These are phyloP conservation scores for Cheirogaleus major DNA, from an alignment of 2,797 vertebrate genomes.

Conservation along the genomic window DNA sequence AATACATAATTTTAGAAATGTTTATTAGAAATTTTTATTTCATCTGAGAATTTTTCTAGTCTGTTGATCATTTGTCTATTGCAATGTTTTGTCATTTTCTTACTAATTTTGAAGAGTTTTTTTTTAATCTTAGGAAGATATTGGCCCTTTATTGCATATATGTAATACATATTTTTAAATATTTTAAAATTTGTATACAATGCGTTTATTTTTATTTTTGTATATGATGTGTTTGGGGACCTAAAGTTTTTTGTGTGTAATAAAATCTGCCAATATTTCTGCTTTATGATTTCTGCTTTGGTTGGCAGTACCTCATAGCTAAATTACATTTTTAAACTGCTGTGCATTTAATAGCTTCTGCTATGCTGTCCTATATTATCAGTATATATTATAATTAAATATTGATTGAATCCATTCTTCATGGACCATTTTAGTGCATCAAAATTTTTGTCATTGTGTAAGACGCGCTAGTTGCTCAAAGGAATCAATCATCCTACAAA, in stretches of 20 bases:
- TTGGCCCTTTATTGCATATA: not conserved
- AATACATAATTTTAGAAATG: not conserved
- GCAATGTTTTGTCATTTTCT: not conserved
- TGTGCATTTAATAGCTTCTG: not conserved
- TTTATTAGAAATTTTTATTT: not conserved
- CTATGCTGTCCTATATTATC: not conserved
- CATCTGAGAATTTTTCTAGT: not conserved
- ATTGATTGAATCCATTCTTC: not conserved
- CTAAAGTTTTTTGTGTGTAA: not conserved
- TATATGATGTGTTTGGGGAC: not conserved
- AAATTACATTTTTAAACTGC: not conserved
- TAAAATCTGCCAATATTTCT: not conserved
- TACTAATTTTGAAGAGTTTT: not conserved
- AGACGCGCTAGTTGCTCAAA: not conserved
- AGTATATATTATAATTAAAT: not conserved
- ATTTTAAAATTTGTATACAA: not conserved
- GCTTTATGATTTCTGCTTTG: slow-evolving; percentile 2
- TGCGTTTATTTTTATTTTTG: not conserved
- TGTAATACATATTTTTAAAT: not conserved
- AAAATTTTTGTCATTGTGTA: not conserved
- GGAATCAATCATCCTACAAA: not conserved
- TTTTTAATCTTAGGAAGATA: not conserved
- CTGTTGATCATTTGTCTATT: not conserved
- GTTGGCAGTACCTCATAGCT: not conserved
- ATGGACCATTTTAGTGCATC: not conserved